Base-by-base conservation (phyloP, 2,797 vertebrate species). In the Bradypodion ventrale region DNA sequence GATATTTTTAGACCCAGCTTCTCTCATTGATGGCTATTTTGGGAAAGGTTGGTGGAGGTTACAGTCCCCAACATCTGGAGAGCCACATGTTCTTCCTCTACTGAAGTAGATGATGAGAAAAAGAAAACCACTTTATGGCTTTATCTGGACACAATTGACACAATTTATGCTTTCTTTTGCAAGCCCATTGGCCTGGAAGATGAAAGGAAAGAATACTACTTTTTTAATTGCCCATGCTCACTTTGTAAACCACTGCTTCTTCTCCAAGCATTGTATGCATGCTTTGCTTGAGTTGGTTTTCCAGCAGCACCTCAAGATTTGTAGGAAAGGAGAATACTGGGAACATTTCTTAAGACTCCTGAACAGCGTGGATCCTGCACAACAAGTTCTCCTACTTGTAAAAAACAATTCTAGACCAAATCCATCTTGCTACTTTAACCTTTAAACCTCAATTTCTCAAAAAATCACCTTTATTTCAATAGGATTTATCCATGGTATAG, bases 271-370 rank as follows among this genome's bases (percentile, higher is more conserved):
- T 25, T 84, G 4, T 0, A 2, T 16, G 5, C 46, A 82, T 84
- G 29, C 42, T 15, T 78, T 84, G 75, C 40, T 21, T 79, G 79
- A 35, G 76, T 15, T 60, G 75, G 77, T 80, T 78, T 85, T 29
- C 66, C 87, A 85, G 86, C 59, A 83, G 44, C 25, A 89, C 89
- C 84, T 85, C 82, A 89, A 87, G 60, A 4, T 46, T 89, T 46
- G 12, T 81, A 65, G 52, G 78, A 83, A 56, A 19, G 52, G 52
- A 49, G 32, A 35, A 37, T 68, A 16, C 35, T 46, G 87, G 87
- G 89, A 19, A 59, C 7, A 35, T 21, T 42, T 35, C 35, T 19
- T n/a, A 32, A 35, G 68, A 40, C 70, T 23, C 25, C 7, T 70
- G 23, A 59, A n/a, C 32, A 12, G 13, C 19, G 12, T 9, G 49